Evolutionary conservation across 1,140 invertebrate genomes (phyloP).

Genomic region (Oryzaephilus surinamensis): DNA sequence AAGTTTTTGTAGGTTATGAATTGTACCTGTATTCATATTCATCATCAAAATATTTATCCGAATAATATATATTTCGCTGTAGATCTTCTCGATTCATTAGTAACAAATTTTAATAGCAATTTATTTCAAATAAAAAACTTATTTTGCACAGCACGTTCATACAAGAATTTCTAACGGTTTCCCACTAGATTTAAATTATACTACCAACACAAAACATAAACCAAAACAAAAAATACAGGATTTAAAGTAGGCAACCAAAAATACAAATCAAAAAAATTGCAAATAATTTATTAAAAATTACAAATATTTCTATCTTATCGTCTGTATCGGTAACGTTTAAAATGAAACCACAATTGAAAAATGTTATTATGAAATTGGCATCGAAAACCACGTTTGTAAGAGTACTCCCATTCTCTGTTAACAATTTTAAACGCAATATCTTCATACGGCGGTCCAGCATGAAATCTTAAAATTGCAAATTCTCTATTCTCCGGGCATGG

Average conservation of each 20-base stretch:
- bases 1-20: not conserved
- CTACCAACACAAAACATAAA: too few species aligned
- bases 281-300: too few species aligned
- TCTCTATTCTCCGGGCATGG: conserved; percentile 87
- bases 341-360: conserved; percentile 99
- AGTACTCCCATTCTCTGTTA: conserved; percentile 98
- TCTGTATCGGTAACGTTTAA: conserved; percentile 93
- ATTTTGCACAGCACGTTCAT: too few species aligned
- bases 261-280: too few species aligned
- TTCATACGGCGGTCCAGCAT: conserved; percentile 97
- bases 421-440: conserved; percentile 99
- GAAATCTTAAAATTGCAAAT: conserved; percentile 90
- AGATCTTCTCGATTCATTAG: conserved; percentile 19
- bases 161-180: too few species aligned
- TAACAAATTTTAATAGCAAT: conserved; percentile 1
- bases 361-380: conserved; percentile 99
- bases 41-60: conserved; percentile 84
- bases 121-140: not conserved
- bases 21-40: conserved; percentile 73
- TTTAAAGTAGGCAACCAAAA: too few species aligned
- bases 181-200: too few species aligned
- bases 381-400: conserved; percentile 93
- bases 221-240: too few species aligned
- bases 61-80: conserved; percentile 67
- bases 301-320: too few species aligned